Evolutionary conservation across 2,113 vertebrate genomes (phyloP), one percentile per base, ranked within the genome.

Genomic region (Nibea albiflora): DNA sequence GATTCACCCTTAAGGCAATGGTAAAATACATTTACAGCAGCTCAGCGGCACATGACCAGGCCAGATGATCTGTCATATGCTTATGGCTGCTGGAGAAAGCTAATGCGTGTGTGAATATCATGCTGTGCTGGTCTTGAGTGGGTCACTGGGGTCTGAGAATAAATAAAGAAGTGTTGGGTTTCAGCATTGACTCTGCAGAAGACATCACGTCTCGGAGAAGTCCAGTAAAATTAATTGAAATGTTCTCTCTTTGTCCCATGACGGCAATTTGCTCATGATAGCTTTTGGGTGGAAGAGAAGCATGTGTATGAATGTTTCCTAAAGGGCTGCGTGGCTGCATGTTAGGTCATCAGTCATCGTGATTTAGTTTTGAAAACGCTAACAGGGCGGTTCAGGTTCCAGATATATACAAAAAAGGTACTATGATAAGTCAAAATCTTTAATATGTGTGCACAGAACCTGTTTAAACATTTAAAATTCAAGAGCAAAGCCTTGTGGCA

Each of bases 121-220:
- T 12, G 70, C 70, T 5, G 11, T 0, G 62, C 26, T 72, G 68
- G 58, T 75, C 71, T 81, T 24, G 47, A 76, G 44, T 12, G 68
- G 69, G 35, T 67, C 69, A 56, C 79, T 78, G 58, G 64, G 35
- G 69, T 80, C 52, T 76, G 46, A 78, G 68, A 80, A 72, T 50
- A 78, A 87, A 89, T 87, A 76, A 61, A 83, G 65, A 77, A 44
- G 79, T 62, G 72, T 88, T 83, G 71, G 58, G 77, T 93, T 93
- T 92, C 88, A 80, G 70, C 58, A 75, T 11, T 3, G 63, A 67
- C 69, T 93, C 93, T 94, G 93, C 77, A 92, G 64, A 93, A 92
- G 80, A 57, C 85, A 92, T 92, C 76, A 85, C 2, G 47, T 65
- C 54, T 56, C 54, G 69, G 75, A 60, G 44, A 68, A 74, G 66